phyloP scores from a whole-genome alignment of 2,797 vertebrate species.

The Sphenodon punctatus region DNA sequence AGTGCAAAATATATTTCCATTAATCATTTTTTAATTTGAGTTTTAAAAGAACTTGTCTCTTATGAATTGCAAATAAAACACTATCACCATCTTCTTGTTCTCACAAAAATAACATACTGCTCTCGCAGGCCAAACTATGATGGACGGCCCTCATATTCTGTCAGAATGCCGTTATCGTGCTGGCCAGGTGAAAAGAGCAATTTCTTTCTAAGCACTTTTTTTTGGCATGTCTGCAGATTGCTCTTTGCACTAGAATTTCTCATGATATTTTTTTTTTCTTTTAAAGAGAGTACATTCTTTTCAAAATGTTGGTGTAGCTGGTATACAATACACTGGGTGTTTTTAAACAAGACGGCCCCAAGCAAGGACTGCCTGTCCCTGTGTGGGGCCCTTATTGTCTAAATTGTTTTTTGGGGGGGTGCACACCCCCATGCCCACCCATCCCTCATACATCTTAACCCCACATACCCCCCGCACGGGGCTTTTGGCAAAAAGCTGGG shows the following conservation, averaged over 20 bases:
- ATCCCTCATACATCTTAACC: too few relatives aligned
- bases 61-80: background rate
- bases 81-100: background rate
- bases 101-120: background rate
- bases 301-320: too few relatives aligned
- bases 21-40: background rate
- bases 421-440: too few relatives aligned
- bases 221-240: background rate
- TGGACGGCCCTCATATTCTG: background rate
- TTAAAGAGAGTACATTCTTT: too few relatives aligned
- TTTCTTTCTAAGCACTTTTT: background rate
- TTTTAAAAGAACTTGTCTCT: background rate
- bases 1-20: background rate
- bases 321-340: too few relatives aligned
- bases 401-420: too few relatives aligned
- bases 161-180: background rate
- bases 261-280: accelerated
- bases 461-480: too few relatives aligned
- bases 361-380: too few relatives aligned
- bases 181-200: background rate
- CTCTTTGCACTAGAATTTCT: background rate
- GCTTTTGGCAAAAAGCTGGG: too few relatives aligned
- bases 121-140: accelerated
- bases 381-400: too few relatives aligned
- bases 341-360: too few relatives aligned